Evolutionary conservation across 2,113 vertebrate species (phyloP), one percentile per base, ranked within the genome.

Genomic region (Sinocyclocheilus anshuiensis): DNA sequence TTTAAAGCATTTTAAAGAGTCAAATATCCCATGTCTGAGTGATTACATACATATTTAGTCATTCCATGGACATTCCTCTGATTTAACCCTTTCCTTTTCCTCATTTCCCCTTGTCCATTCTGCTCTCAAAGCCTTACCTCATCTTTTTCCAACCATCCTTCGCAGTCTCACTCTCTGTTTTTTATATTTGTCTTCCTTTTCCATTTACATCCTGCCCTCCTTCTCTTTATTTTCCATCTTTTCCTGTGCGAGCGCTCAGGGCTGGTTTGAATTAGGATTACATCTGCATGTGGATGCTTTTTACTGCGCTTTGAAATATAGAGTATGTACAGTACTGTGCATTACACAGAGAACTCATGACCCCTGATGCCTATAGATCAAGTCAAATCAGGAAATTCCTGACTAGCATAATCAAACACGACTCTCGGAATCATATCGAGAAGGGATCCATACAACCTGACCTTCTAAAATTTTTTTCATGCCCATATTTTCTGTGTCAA

Each of bases 11-110:
- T 75, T 81, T 67, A 85, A 86, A 74, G 57, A 42, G 39, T 59
- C 55, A 82, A 86, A 86, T 86, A 77, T 83, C 79, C 76, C 86
- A 50, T 55, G 61, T 71, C 77, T 50, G 50, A 50, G 50, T 87
- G 84, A 89, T 84, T 71, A 82, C 77, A 79, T 72, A 69, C 26
- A 71, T 50, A 55, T 42, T 84, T 26, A 53, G 86, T 81, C 65
- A 88, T 72, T 81, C 71, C 71, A 76, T 42, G 11, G 53, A 65
- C 77, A 86, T 84, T 86, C 61, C 71, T 59, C 18, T 12, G 15
- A 29, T 26, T 87, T 86, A 86, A 88, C 84, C 53, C 59, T 81
- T 84, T 86, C 42, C 67, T 75, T 86, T 84, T 86, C 55, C 55
- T 75, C 36, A 24, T 50, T 67, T 18, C 26, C 3, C 39, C 75